Conservation (phyloP, 1,140 invertebrate genomes). For the Vanessa tameamea region DNA sequence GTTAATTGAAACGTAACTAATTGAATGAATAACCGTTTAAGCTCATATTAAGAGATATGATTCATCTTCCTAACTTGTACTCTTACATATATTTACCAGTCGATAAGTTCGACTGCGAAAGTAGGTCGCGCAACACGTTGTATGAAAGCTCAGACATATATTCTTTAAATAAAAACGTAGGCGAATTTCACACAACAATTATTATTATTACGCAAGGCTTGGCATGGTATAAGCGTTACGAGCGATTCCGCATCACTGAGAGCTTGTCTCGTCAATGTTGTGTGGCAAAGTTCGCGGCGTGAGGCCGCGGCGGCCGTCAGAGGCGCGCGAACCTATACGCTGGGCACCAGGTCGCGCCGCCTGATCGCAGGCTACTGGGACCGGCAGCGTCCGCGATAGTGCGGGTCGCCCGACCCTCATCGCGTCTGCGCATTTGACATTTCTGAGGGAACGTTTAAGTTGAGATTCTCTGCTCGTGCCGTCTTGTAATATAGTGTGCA, state of each 20-base stretch:
- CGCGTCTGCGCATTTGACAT: constrained; percentile 4
- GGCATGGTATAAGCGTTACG: not conserved
- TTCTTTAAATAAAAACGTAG: not conserved
- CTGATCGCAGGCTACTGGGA: constrained; percentile 29
- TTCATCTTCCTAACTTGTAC: too few relatives aligned
- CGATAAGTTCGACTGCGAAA: constrained; percentile 23
- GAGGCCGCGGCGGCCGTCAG: not conserved
- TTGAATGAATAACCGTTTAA: too few relatives aligned
- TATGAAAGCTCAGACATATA: constrained; percentile 26
- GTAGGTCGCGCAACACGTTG: constrained; percentile 40
- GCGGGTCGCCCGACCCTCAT: not conserved
- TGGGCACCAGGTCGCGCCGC: constrained; percentile 22
- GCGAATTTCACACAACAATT: not conserved
- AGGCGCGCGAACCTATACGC: constrained; percentile 15
- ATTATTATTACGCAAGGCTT: not conserved
- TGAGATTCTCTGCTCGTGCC: too few relatives aligned
- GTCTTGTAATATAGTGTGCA: too few relatives aligned
- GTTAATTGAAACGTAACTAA: too few relatives aligned
- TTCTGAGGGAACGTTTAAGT: not conserved
- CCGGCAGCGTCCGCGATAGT: constrained; percentile 17
- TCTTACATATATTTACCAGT: constrained; percentile 19
- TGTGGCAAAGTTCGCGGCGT: constrained; percentile 10
- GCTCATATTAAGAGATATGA: too few relatives aligned
- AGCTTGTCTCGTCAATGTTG: not conserved
- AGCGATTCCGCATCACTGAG: constrained; percentile 10